Percentiles rank a stretch among this genome's conserved stretches.
Evolutionary conservation across 1,140 invertebrate species (phyloP).

Genomic region (Drosophila pectinifera): DNA sequence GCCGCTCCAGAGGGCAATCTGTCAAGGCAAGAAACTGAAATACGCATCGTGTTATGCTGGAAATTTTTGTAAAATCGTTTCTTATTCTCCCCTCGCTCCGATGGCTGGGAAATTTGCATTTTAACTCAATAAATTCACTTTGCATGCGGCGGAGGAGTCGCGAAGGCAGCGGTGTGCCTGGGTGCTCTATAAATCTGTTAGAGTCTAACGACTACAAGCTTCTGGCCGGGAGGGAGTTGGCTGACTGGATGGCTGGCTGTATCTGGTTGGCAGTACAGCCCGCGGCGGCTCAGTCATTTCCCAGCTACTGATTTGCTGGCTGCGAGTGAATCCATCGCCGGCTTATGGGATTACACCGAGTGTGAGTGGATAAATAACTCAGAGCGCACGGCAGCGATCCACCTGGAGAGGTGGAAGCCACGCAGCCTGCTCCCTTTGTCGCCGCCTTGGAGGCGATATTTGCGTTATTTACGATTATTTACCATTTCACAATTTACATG

Average conservation of each 20-base stretch:
- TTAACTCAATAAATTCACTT: constrained; percentile 84
- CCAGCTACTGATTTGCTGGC: constrained; percentile 70
- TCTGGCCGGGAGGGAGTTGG: constrained; percentile 20
- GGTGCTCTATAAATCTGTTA: constrained; percentile 80
- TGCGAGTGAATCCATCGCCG: constrained; percentile 44
- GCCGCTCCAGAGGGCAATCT: constrained; percentile 61
- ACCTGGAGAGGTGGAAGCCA: constrained; percentile 9
- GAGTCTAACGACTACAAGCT: constrained; percentile 55
- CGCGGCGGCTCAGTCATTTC: constrained; percentile 62
- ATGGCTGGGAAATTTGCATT: constrained; percentile 75
- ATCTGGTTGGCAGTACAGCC: constrained; percentile 57
- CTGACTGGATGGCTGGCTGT: not conserved
- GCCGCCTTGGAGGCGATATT: constrained; percentile 76
- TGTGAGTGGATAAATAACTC: constrained; percentile 69
- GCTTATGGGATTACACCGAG: constrained; percentile 64
- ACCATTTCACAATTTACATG: constrained; percentile 82
- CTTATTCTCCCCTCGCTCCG: constrained; percentile 31
- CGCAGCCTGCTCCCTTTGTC: constrained; percentile 59
- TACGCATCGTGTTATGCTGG: constrained; percentile 67
- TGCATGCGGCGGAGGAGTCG: constrained; percentile 63
- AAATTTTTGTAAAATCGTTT: constrained; percentile 75
- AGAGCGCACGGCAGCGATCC: constrained; percentile 21
- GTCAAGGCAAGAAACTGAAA: constrained; percentile 58
- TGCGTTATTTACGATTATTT: constrained; percentile 84
- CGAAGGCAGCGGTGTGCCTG: constrained; percentile 50